A percentile compares a stretch with the other conserved stretches of the same genome.
These are phyloP conservation scores for Dasyprocta punctata DNA, from an alignment of 2,113 vertebrate genomes.

Conservation along the genomic window DNA sequence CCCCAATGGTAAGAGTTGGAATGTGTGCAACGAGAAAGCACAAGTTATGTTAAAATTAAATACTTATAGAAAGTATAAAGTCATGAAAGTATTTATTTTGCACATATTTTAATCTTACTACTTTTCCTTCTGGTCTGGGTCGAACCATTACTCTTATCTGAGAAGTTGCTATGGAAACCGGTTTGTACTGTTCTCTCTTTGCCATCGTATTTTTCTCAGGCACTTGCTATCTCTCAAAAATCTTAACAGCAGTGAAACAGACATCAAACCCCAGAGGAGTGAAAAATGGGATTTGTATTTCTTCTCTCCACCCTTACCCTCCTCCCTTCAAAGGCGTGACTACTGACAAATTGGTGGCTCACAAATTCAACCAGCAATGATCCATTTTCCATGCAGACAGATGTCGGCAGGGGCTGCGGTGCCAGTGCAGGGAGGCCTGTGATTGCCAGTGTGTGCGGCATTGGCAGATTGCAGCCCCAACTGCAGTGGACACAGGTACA, in stretches of 20 bases:
- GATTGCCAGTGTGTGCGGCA: neutral
- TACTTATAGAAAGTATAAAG: slow-evolving; percentile 76
- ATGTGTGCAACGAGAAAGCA: slow-evolving; percentile 68
- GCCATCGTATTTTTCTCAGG: slow-evolving; percentile 73
- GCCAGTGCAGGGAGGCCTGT: neutral
- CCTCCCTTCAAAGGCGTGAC: slow-evolving; percentile 57
- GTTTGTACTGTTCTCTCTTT: slow-evolving; percentile 76
- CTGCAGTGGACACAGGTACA: neutral
- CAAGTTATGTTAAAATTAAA: slow-evolving; percentile 80
- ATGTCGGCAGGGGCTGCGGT: neutral
- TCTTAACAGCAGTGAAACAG: slow-evolving; percentile 79
- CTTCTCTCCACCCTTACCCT: slow-evolving; percentile 10
- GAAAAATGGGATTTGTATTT: slow-evolving; percentile 76
- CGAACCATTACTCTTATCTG: slow-evolving; percentile 80
- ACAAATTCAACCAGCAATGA: slow-evolving; percentile 17
- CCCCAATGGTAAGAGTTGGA: slow-evolving; percentile 37
- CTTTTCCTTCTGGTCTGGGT: slow-evolving; percentile 81
- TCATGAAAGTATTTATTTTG: slow-evolving; percentile 80
- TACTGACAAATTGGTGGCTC: slow-evolving; percentile 65
- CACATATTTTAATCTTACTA: slow-evolving; percentile 82
- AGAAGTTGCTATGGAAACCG: slow-evolving; percentile 86
- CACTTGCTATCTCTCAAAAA: slow-evolving; percentile 76
- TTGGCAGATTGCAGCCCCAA: neutral
- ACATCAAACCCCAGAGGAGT: slow-evolving; percentile 80
- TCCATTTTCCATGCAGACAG: slow-evolving; percentile 55